phyloP scores from a whole-genome alignment of 2,113 vertebrate species.

The Ascaphus truei region DNA sequence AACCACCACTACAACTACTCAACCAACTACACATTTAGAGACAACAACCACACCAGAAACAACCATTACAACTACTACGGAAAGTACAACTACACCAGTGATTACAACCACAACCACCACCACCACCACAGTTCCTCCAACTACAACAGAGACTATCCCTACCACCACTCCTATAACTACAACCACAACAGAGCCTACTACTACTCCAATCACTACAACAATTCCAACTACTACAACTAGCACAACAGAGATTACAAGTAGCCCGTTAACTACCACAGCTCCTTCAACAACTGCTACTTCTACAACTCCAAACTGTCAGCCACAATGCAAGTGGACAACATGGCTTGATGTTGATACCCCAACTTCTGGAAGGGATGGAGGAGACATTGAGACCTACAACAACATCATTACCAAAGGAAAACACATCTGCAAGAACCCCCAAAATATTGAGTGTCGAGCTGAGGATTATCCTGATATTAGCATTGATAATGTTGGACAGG shows the following conservation, averaged over 20 bases:
- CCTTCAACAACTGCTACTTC: rapidly evolving
- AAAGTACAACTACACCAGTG: rapidly evolving
- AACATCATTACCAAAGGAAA: slow-evolving; percentile 32
- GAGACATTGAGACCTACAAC: slow-evolving; percentile 50
- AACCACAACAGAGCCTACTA: not conserved
- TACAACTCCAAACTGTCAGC: slow-evolving; percentile 14
- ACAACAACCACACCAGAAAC: not conserved
- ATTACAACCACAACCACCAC: rapidly evolving
- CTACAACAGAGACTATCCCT: not conserved
- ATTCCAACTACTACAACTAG: not conserved
- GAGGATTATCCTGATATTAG: slow-evolving; percentile 18
- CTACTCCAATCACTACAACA: not conserved
- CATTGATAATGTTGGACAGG: slow-evolving; percentile 42
- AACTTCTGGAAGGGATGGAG: slow-evolving; percentile 31
- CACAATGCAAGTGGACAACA: slow-evolving; percentile 43
- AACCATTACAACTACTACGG: not conserved
- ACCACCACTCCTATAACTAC: not conserved
- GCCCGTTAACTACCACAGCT: not conserved
- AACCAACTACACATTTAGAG: not conserved
- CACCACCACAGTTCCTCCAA: not conserved
- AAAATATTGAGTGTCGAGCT: slow-evolving; percentile 43
- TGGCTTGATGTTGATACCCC: slow-evolving; percentile 46
- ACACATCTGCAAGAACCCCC: slow-evolving; percentile 40
- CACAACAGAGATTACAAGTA: slow-evolving; percentile 5
- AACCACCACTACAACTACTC: rapidly evolving